Conservation (phyloP, 2,797 vertebrate genomes). For the Perodicticus potto region DNA sequence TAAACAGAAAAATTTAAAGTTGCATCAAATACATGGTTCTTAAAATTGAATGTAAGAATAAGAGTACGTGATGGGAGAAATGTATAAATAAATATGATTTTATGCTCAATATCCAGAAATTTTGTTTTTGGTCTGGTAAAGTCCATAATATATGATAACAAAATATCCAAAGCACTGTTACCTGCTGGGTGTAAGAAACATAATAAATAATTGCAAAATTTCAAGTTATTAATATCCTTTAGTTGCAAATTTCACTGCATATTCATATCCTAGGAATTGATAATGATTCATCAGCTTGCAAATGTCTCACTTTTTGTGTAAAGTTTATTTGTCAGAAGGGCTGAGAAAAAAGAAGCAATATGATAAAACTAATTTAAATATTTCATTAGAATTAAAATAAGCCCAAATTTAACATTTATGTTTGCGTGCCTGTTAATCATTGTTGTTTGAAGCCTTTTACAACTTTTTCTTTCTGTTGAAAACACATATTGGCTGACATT, state of each 20-base stretch:
- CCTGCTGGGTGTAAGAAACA: constrained; percentile 41
- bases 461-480: constrained; percentile 76
- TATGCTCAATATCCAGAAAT: neutral
- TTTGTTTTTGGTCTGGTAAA: constrained; percentile 2
- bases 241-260: constrained; percentile 79
- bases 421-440: constrained; percentile 82
- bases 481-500: constrained; percentile 77
- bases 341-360: constrained; percentile 79
- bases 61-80: neutral
- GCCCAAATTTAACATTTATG: constrained; percentile 73
- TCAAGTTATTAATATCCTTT: constrained; percentile 69
- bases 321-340: constrained; percentile 81
- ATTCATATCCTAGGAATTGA: constrained; percentile 81
- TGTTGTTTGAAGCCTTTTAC: constrained; percentile 78
- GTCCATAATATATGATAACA: constrained; percentile 27
- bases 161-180: constrained; percentile 60
- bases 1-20: neutral
- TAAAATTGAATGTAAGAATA: neutral
- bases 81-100: constrained; percentile 16
- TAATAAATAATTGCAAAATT: constrained; percentile 82
- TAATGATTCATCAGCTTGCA: constrained; percentile 80
- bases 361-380: constrained; percentile 82
- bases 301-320: constrained; percentile 68
- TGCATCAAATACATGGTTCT: neutral
- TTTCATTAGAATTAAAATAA: constrained; percentile 82